Base-by-base conservation (phyloP, 2,888 invertebrate species). In the Hyposoter dolosus region DNA sequence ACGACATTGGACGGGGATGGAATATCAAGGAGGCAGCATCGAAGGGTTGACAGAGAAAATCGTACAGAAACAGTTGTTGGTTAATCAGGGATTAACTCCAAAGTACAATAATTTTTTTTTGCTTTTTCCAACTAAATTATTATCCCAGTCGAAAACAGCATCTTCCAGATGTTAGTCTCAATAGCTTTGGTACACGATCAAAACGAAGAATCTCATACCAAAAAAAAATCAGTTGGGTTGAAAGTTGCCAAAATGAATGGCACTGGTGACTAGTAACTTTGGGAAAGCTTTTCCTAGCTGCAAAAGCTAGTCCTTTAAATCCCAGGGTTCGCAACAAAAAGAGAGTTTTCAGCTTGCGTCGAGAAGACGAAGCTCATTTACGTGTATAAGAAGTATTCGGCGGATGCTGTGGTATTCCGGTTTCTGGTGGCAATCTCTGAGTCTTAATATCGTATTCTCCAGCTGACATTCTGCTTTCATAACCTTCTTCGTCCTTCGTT, bases 381-480 rank as follows among this genome's bases (percentile, higher is more conserved):
- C 78, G 86, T 82, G 81, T 79, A 5, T n/a, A 84, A 83, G 82
- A 86, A 86, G 66, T 83, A 83, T 83, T 83, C 74, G 81, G 65
- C 35, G 10, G 72, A 43, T 43, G 60, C 68, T 53, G 35, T 43
- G 17, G 53, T 77, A 66, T 72, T 72, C 75, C 53, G 35, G 66
- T 28, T 19, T 17, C 50, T 65, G 40, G 19, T 43, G 50, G 45
- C 69, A 68, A 60, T 50, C 75, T 50, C 32, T 6, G 40, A 45
- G 47, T 43, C 79, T 74, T 84, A 84, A 84, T 86, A 75, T 82
- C 50, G 50, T 40, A 71, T 50, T 68, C 47, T 78, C 78, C 66
- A 53, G 15, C 78, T 84, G 74, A 78, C 74, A 50, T 69, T 71
- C 56, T 50, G 28, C 45, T 45, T 56, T 75, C 63, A 53, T 68